Percentiles rank a stretch among this genome's conserved stretches.
Conservation (phyloP, 1,140 invertebrate genomes). For the Drosophila pallidifrons region DNA sequence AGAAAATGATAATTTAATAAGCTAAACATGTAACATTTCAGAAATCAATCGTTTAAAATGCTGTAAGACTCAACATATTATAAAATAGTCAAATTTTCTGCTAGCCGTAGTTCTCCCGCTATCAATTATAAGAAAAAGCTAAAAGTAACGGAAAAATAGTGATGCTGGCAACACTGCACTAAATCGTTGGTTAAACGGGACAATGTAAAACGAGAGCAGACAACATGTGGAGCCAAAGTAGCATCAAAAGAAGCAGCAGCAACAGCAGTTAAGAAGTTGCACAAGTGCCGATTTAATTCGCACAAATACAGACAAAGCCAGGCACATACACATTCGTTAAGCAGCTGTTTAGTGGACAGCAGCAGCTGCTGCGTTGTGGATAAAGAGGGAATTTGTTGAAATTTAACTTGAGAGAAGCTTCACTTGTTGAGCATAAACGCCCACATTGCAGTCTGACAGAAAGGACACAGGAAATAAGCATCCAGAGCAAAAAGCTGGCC, state of each 20-base stretch:
- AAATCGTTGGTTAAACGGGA: conserved; percentile 3
- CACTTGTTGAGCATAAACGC: conserved; percentile 43
- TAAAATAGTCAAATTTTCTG: too few relatives aligned
- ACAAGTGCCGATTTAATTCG: conserved; percentile 67
- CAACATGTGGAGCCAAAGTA: conserved; percentile 57
- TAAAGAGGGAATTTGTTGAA: conserved; percentile 5
- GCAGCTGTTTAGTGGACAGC: conserved; percentile 65
- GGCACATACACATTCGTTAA: conserved; percentile 39
- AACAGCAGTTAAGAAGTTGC: conserved; percentile 60
- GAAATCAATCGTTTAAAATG: too few relatives aligned
- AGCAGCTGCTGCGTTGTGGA: conserved; percentile 11
- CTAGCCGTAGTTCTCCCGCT: too few relatives aligned
- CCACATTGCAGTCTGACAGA: background rate
- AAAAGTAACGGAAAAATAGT: too few relatives aligned
- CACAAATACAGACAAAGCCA: conserved; percentile 32
- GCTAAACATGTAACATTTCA: too few relatives aligned
- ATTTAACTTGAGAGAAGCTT: conserved; percentile 7
- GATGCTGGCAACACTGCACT: background rate
- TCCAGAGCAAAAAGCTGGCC: conserved; percentile 13
- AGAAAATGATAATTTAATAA: too few relatives aligned
- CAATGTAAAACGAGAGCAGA: conserved; percentile 26
- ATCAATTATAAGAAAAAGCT: background rate
- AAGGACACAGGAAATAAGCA: conserved; percentile 29
- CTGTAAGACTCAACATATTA: too few relatives aligned
- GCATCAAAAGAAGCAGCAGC: conserved; percentile 19